Evolutionary conservation across 1,140 invertebrate species (phyloP).

Genomic region (Elysia chlorotica): DNA sequence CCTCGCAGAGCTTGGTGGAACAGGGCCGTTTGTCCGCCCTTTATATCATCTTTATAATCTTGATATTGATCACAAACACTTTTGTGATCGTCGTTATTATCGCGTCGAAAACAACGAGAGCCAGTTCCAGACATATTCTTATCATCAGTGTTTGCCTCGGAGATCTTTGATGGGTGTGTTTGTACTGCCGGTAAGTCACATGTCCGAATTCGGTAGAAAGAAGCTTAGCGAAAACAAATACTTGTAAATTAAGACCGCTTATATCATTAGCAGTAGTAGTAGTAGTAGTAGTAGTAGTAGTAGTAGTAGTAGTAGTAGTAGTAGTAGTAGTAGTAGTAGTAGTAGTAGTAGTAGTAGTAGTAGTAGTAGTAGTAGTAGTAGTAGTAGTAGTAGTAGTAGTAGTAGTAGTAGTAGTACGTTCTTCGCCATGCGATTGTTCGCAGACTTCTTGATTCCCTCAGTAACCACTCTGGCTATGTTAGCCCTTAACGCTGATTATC

Average conservation of each 20-base stretch:
- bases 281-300: background rate
- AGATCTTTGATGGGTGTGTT: conserved; percentile 26
- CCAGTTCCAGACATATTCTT: conserved; percentile 27
- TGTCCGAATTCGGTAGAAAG: background rate
- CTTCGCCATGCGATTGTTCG: conserved; percentile 20
- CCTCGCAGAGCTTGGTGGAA: conserved; percentile 21
- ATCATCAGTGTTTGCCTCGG: conserved; percentile 26
- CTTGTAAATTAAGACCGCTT: background rate
- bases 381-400: background rate
- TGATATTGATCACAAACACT: conserved; percentile 22
- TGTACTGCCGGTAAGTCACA: conserved; percentile 20
- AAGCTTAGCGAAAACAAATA: background rate
- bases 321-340: background rate
- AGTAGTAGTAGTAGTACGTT: conserved; percentile 12
- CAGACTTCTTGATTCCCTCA: conserved; percentile 29
- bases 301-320: background rate
- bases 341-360: background rate
- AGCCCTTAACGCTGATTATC: conserved; percentile 26
- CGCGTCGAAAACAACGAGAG: conserved; percentile 21
- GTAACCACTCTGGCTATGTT: conserved; percentile 26
- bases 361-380: conserved; percentile 5
- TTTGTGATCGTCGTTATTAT: conserved; percentile 27
- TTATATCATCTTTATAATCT: conserved; percentile 27
- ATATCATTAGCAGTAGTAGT: background rate
- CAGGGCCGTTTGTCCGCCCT: conserved; percentile 19